Conservation (phyloP, 2,113 vertebrate species). For the Cyprinodon variegatus region DNA sequence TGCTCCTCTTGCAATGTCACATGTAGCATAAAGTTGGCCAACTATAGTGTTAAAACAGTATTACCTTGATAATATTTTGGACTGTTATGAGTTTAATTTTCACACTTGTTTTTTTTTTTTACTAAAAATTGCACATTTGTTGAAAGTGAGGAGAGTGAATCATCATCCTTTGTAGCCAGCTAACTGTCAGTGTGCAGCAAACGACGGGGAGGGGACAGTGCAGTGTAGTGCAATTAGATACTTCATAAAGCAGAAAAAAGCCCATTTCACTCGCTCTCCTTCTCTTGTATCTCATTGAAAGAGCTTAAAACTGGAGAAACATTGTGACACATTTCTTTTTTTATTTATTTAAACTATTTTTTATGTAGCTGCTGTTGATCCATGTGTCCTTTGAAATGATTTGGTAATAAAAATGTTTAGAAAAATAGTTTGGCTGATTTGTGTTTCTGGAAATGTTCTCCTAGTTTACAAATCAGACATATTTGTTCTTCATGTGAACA, state of each 20-base stretch:
- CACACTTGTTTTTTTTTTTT: neutral
- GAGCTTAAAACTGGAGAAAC: neutral
- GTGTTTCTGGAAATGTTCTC: too few relatives aligned
- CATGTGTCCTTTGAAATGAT: neutral
- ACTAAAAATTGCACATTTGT: neutral
- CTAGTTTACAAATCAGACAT: too few relatives aligned
- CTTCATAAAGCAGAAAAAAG: neutral
- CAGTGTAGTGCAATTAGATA: neutral
- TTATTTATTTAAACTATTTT: too few relatives aligned
- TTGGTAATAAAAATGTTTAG: neutral
- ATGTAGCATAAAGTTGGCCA: neutral
- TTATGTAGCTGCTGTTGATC: neutral
- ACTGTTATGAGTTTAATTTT: neutral
- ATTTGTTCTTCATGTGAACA: neutral
- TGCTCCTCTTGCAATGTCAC: too few relatives aligned
- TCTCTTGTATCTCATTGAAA: neutral
- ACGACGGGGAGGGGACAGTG: neutral
- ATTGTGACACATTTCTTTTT: neutral
- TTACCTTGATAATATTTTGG: neutral
- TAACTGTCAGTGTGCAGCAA: neutral
- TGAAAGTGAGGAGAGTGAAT: neutral
- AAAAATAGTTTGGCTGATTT: neutral
- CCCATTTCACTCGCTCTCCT: neutral
- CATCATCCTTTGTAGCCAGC: neutral
- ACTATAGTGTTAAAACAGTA: neutral